These are phyloP conservation scores for Seriola quinqueradiata DNA, from an alignment of 2,113 vertebrate species.

Conservation along the genomic window DNA sequence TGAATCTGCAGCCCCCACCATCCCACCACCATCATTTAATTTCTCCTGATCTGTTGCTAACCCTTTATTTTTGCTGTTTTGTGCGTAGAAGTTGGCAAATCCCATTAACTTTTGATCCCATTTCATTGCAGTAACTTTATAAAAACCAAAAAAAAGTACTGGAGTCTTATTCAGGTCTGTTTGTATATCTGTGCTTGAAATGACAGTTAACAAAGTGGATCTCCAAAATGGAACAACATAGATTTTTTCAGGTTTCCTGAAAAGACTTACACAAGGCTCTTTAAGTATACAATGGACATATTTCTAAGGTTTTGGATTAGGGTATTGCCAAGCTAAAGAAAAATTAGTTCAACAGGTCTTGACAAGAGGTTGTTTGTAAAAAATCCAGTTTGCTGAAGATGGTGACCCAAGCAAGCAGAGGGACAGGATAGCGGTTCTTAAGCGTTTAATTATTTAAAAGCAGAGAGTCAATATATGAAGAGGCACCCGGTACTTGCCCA, in stretches of 20 bases:
- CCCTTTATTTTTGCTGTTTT: slow-evolving; percentile 12
- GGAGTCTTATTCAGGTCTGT: neutral
- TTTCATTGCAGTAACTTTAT: neutral
- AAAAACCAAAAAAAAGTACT: neutral
- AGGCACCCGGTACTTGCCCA: slow-evolving; percentile 15
- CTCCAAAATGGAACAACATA: neutral
- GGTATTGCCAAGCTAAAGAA: neutral
- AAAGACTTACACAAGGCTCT: neutral
- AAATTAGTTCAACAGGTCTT: neutral
- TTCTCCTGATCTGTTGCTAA: neutral
- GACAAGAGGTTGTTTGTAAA: slow-evolving; percentile 1
- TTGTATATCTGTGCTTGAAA: neutral
- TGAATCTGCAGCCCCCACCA: neutral
- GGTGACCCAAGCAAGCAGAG: slow-evolving; percentile 29
- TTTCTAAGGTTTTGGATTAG: neutral
- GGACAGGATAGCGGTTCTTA: slow-evolving; percentile 49
- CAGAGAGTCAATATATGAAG: slow-evolving; percentile 59
- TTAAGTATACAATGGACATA: neutral
- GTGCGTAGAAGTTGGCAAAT: neutral
- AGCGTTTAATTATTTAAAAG: slow-evolving; percentile 69
- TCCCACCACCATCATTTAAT: neutral
- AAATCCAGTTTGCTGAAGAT: slow-evolving; percentile 20
- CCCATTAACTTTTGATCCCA: slow-evolving; percentile 14
- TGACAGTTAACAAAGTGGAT: neutral
- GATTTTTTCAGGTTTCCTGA: neutral